Evolutionary conservation across 2,888 invertebrate species (phyloP).

Genomic region (Lasioglossum marginatum): DNA sequence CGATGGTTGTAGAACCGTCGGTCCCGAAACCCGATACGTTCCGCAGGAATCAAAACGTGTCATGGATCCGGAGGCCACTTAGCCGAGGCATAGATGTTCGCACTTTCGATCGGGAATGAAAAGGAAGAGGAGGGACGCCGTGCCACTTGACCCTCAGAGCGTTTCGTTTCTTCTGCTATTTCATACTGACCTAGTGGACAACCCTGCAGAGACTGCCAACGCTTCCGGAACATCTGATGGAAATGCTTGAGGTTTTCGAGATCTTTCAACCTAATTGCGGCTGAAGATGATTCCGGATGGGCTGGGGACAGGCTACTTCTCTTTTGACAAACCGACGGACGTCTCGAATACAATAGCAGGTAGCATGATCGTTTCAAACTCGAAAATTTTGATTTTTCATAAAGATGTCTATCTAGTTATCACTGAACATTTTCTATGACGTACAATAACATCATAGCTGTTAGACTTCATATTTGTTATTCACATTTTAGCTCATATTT

Average conservation of each 20-base stretch:
- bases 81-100: slow-evolving; percentile 12
- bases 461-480: no score
- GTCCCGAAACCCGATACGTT: slow-evolving; percentile 64
- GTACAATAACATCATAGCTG: no score
- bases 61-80: slow-evolving; percentile 58
- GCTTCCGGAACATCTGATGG: not conserved
- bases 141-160: slow-evolving; percentile 9
- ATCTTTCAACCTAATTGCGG: not conserved
- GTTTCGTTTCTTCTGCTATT: slow-evolving; percentile 22
- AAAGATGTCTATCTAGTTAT: no score
- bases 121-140: not conserved
- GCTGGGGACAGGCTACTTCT: not conserved
- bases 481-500: no score
- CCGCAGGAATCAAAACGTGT: slow-evolving; percentile 63
- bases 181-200: not conserved
- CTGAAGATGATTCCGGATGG: not conserved
- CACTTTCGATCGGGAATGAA: slow-evolving; percentile 31
- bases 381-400: no score
- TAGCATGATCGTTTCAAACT: no score
- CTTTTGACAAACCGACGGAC: not conserved
- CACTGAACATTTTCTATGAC: no score
- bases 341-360: not conserved
- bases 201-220: not conserved
- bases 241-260: not conserved
- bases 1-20: slow-evolving; percentile 5